Base-by-base conservation (phyloP, 92 coral and sea anemone genomes). In the Blastomussa wellsi region DNA sequence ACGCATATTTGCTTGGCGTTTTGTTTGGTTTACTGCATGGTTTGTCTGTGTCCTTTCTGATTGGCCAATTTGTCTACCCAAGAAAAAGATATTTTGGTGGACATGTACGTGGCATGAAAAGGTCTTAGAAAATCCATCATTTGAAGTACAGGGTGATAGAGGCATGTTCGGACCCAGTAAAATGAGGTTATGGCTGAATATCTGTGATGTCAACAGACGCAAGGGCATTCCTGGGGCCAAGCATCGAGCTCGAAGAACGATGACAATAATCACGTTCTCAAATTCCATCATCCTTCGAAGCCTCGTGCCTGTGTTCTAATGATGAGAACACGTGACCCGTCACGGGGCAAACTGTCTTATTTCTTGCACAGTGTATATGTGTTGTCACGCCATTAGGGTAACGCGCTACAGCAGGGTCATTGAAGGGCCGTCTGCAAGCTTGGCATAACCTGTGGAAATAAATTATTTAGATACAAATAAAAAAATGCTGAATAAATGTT, bases 351-450 rank as follows among this genome's bases (percentile, higher is more conserved):
- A 95, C 91, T 64, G 79, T 82, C 86, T 97, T 97, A 83, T 93
- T 90, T 52, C 98, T 91, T 79, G 98, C 99, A 77, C 99, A 97
- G 87, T 97, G 98, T 39, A 97, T 93, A 77, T 97, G 99, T 38
- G 99, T 97, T 74, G 92, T 84, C 60, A 97, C 98, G 84, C 98
- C 96, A 78, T 97, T 97, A 5, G 99, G 99, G 82, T 97, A 97
- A 24, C 98, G 96, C 44, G 97, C 99, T 1, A 97, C 96, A 37
- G 98, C 96, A 3, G 97, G 90, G 39, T 97, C 99, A 80, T 95
- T 91, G 88, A 97, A 97, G 26, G 99, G 99, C 39, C 99, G 90
- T n/a, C 97, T 92, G 72, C 99, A 97, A 16, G 95, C 93, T 49
- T 93, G 98, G 75, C 99, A 97, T 67, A 88, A 83, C 60, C 98